Base-by-base conservation (phyloP, 2,888 invertebrate genomes). In the Phytoseiulus persimilis region DNA sequence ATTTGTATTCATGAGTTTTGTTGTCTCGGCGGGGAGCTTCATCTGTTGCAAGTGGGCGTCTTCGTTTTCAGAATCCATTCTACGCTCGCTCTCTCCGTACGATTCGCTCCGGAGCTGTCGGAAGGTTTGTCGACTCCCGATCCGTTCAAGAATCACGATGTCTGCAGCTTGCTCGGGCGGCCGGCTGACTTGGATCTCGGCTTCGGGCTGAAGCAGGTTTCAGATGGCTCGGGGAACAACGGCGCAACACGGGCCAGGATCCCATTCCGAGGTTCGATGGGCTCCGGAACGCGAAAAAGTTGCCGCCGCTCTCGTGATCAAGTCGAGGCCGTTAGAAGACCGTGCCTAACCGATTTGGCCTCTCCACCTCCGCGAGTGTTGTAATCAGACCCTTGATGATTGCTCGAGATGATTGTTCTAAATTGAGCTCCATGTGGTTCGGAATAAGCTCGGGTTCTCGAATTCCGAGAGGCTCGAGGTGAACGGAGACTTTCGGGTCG, bases 1-100 rank as follows among this genome's bases (percentile, higher is more conserved):
- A 65, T 65, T 65, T 65, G 65, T 65, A 65, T 65, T 65, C 65
- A 65, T 65, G 65, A 65, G 65, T 65, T 65, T 65, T 65, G 65
- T 65, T 65, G 65, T 65, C 65, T 65, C 65, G 65, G 18, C 65
- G 65, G 65, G 65, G 28, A 65, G 65, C 65, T 65, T 65, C 65
- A 65, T 65, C 65, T 65, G 65, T 65, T 65, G 65, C 65, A 28
- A 65, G 65, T 65, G 65, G 65, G 65, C 65, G 65, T 65, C 65
- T 65, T 65, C 18, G 65, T 65, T 65, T 65, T 28, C 65, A 14
- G 65, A 65, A 14, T 28, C 65, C 28, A 1, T 14, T 28, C 23
- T 23, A 23, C 18, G 65, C 28, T 65, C 65, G 23, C 65, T n/a
- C 46, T 11, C 14, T 46, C 14, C 46, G 46, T 46, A 14, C 65